Evolutionary conservation across 2,113 vertebrate genomes (phyloP), one percentile per base, ranked within the genome.

Genomic region (Phocoena sinus): DNA sequence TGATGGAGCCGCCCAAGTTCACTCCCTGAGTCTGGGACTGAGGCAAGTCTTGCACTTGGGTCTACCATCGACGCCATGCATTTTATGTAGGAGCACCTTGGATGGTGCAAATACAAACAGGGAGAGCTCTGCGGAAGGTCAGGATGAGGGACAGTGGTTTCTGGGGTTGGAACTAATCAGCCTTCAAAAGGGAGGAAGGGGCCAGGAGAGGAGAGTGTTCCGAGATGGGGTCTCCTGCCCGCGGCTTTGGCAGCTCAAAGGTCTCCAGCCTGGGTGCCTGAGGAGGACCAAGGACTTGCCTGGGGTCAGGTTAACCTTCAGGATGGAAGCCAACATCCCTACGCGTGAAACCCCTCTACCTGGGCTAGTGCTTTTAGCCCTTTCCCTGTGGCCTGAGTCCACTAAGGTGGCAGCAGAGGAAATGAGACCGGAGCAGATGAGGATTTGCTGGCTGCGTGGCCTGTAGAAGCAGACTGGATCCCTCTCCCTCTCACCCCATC

Each of bases 291-390:
- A 65, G 31, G 60, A 53, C 38, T 70, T 68, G 18, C 47, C 62
- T 70, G 5, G 5, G 17, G 28, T 6, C 41, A 3, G 8, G 0
- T 70, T 21, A 18, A 56, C 10, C 31, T 41, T 82, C 53, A 9
- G 8, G 36, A 1, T 21, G 36, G 87, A 41, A 36, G 62, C 41
- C 28, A 36, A 0, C 38, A 44, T 36, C 65, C 28, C 44, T 3
- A 1, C 0, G 1, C 38, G 31, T 2, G 7, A 18, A 41, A 1
- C 23, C 12, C 84, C 58, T 56, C 25, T 1, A 1, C 28, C 38
- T 0, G n/a, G 10, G 8, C 44, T 28, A 0, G 70, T 2, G 50
- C 10, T 62, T 38, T 88, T 1, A 41, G 38, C 31, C 6, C 1
- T 21, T 13, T 36, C 11, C 31, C 28, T 63, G 63, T 0, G 0